These are phyloP conservation scores for Thumatha senex DNA, from an alignment of 2,888 invertebrate genomes.

Conservation along the genomic window DNA sequence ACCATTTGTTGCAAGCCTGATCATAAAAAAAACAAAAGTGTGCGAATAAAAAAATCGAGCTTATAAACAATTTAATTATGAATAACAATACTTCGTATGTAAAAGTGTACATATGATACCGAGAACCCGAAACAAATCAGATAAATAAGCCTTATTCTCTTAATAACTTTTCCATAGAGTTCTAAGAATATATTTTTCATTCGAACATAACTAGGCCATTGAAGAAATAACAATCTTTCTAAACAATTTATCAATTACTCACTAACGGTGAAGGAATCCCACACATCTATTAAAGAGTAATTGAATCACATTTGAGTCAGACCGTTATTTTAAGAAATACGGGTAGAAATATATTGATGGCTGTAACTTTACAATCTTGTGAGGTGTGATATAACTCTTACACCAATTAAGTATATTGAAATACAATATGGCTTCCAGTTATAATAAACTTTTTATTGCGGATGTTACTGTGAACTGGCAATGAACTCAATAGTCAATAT, in stretches of 20 bases:
- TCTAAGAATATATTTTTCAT: conserved; percentile 14
- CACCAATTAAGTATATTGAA: neutral
- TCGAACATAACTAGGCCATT: conserved; percentile 15
- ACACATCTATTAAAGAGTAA: conserved; percentile 13
- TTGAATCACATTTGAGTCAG: conserved; percentile 7
- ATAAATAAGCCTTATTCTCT: conserved; percentile 18
- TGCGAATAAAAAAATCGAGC: neutral
- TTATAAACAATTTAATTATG: no score
- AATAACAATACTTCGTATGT: conserved; percentile 17
- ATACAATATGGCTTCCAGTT: neutral
- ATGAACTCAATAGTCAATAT: neutral
- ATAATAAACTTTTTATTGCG: neutral
- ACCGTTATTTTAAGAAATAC: conserved; percentile 3
- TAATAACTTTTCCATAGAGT: conserved; percentile 25
- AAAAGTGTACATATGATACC: conserved; percentile 18
- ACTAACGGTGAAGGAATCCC: conserved; percentile 28
- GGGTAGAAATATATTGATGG: neutral
- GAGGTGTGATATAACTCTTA: conserved; percentile 1
- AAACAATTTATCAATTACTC: conserved; percentile 27
- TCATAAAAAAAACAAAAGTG: no score
- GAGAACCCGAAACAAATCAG: conserved; percentile 15
- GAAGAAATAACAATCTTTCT: conserved; percentile 18
- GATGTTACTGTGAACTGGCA: neutral
- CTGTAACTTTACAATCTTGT: neutral
- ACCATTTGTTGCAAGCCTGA: no score